Conservation (phyloP, 2,888 invertebrate genomes). For the Ichneumoninae sp. region DNA sequence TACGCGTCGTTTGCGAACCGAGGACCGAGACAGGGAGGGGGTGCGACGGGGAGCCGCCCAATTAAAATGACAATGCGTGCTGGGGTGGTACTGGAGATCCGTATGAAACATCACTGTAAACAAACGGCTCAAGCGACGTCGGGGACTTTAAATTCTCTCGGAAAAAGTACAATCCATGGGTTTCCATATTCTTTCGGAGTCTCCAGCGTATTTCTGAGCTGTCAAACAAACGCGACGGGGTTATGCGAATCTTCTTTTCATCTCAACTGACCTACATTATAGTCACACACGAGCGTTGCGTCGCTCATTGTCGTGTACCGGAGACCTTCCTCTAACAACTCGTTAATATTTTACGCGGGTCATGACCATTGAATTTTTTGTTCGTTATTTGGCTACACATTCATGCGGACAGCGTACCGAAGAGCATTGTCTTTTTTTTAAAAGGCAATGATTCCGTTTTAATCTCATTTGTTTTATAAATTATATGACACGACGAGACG, state of each 20-base stretch:
- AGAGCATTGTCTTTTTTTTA: neutral
- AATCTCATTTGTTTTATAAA: conserved; percentile 5
- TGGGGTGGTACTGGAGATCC: conserved; percentile 34
- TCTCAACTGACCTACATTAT: conserved; percentile 54
- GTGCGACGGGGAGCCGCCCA: conserved; percentile 46
- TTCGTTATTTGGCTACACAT: conserved; percentile 42
- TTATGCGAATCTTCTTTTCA: conserved; percentile 39
- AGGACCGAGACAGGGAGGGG: conserved; percentile 36
- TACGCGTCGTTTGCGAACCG: conserved; percentile 63
- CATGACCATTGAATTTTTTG: conserved; percentile 21
- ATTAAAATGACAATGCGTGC: conserved; percentile 71
- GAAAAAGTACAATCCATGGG: conserved; percentile 4
- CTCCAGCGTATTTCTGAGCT: conserved; percentile 24
- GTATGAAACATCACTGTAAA: conserved; percentile 16
- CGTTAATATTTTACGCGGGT: conserved; percentile 39
- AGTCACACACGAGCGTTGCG: conserved; percentile 3
- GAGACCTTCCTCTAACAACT: conserved; percentile 11
- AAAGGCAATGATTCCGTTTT: neutral
- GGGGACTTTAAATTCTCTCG: conserved; percentile 23
- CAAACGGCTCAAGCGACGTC: conserved; percentile 23
- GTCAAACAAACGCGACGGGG: conserved; percentile 48
- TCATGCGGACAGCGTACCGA: conserved; percentile 71
- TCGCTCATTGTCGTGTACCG: conserved; percentile 34
- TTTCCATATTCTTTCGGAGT: conserved; percentile 24
- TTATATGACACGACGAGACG: neutral